Evolutionary conservation across 2,888 invertebrate genomes (phyloP), one percentile per base, ranked within the genome.

Genomic region (Pandemis heparana): DNA sequence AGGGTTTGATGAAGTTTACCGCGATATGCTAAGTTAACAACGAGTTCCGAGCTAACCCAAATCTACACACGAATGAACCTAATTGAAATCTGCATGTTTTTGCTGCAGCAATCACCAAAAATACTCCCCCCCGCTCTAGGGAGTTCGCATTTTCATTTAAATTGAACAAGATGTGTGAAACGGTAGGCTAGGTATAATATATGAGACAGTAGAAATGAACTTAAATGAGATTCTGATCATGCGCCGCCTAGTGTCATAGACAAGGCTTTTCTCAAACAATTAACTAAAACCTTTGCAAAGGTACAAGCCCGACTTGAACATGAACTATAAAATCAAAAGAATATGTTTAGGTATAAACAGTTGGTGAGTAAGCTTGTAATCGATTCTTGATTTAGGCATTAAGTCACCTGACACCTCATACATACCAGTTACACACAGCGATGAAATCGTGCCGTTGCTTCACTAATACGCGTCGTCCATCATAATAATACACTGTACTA

Each of bases 351-450:
- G 38, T 43, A 64, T 56, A 38, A 64, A 64, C 56, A 56, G 56
- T 56, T 23, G 70, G 64, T 64, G 70, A 56, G 64, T 64, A 70
- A 70, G 64, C 56, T 70, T 53, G 65, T 66, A 71, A 65, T 71
- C 65, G 48, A 71, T 60, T 65, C 71, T 71, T 71, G 60, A 71
- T 71, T 71, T 71, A 71, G 71, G 71, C 65, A 71, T 66, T 66
- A 71, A 71, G 71, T 71, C 65, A 71, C 61, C 71, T 51, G 65
- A 71, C 68, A 60, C 59, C 53, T 53, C 41, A 53, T 56, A 16
- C 16, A 53, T 56, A 38, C 16, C 18, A 66, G 53, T 38, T 16
- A 51, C 65, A 70, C 70, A 70, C 70, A 46, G 64, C 64, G 64
- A 71, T 59, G 51, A 41, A 66, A 41, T 71, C 71, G 71, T 71